Conservation (phyloP, 2,888 invertebrate species). For the Tetropium fuscum region DNA sequence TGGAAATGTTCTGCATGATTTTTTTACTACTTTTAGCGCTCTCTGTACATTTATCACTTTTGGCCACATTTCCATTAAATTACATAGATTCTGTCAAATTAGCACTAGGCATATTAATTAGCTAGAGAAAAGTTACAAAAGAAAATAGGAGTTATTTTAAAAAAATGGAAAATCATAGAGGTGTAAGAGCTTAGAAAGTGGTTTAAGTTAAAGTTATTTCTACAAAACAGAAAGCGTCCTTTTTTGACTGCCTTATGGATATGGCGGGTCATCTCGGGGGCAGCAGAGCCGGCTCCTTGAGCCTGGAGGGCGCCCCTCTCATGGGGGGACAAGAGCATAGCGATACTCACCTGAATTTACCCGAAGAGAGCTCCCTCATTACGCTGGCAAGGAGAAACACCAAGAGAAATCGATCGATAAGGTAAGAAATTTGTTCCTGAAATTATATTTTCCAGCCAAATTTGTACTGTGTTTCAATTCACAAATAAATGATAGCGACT, state of each 20-base stretch:
- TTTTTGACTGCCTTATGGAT: conserved; percentile 96
- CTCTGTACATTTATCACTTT: conserved; percentile 24
- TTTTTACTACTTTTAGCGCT: conserved; percentile 5
- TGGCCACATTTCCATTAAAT: conserved; percentile 40
- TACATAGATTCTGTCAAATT: conserved; percentile 27
- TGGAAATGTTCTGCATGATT: conserved; percentile 17
- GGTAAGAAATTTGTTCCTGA: no score
- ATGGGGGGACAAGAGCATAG: conserved; percentile 62
- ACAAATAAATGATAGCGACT: no score
- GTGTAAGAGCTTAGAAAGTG: conserved; percentile 29
- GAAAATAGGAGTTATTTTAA: conserved; percentile 15
- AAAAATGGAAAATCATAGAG: conserved; percentile 21
- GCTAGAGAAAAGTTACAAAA: conserved; percentile 13
- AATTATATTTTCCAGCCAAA: no score
- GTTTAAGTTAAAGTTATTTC: conserved; percentile 60
- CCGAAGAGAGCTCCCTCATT: conserved; percentile 75
- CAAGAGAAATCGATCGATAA: conserved; percentile 76
- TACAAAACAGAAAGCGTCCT: conserved; percentile 86
- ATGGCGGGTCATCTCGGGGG: conserved; percentile 82
- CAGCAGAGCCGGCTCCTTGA: conserved; percentile 79
- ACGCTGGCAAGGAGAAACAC: conserved; percentile 78
- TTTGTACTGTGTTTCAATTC: no score
- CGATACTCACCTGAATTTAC: conserved; percentile 57
- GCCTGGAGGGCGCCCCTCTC: conserved; percentile 72
- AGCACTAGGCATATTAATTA: conserved; percentile 38